These are phyloP conservation scores for Aurelia sp. DNA, from an alignment of 30 jellyfish, hydroid and myxozoan species.

Conservation along the genomic window DNA sequence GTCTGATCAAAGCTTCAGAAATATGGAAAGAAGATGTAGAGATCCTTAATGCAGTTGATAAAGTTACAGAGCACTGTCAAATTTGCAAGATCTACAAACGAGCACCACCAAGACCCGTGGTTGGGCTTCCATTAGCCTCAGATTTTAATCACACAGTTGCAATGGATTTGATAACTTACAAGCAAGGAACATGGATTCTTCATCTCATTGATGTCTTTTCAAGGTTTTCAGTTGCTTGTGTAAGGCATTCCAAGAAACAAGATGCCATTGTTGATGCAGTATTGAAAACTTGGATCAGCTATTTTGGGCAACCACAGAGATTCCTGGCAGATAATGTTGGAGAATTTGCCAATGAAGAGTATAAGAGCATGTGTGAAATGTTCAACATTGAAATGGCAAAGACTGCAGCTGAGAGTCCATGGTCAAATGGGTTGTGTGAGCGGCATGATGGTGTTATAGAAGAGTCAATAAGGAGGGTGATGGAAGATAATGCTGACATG, in stretches of 20 bases:
- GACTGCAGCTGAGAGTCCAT: slow-evolving; percentile 58
- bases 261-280: too few species aligned
- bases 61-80: neutral
- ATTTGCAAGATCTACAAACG: slow-evolving; percentile 32
- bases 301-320: slow-evolving; percentile 1
- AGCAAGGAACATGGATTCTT: too few species aligned
- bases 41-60: neutral
- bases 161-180: too few species aligned
- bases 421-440: slow-evolving; percentile 58
- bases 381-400: slow-evolving; percentile 24
- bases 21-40: neutral
- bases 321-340: slow-evolving; percentile 63
- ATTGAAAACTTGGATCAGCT: neutral
- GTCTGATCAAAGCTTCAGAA: slow-evolving; percentile 11
- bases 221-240: neutral
- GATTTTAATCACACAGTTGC: slow-evolving; percentile 12
- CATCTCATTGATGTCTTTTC: too few species aligned
- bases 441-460: neutral
- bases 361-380: slow-evolving; percentile 24
- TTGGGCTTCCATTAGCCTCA: slow-evolving; percentile 9
- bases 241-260: too few species aligned
- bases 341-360: slow-evolving; percentile 53
- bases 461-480: neutral
- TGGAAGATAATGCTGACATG: neutral
- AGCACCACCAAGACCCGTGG: slow-evolving; percentile 35